Conservation (phyloP, 1,140 invertebrate genomes). For the Drosophila arawakana region DNA sequence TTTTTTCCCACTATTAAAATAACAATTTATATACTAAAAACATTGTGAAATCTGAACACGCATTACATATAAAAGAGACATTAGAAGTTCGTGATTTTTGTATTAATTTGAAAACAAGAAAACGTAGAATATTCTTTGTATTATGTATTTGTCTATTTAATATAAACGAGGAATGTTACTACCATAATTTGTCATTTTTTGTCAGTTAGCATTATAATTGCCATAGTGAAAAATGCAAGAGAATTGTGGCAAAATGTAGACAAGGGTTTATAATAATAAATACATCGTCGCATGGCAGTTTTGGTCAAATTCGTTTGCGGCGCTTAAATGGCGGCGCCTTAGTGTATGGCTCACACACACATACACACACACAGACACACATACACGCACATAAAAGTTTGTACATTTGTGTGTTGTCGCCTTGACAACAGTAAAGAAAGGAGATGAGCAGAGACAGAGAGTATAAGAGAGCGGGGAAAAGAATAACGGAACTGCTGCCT, state of each 20-base stretch:
- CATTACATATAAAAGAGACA: conserved; percentile 63
- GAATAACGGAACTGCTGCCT: conserved; percentile 72
- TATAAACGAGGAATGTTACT: conserved; percentile 18
- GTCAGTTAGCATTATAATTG: conserved; percentile 78
- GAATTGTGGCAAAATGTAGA: conserved; percentile 31
- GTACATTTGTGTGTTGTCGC: conserved; percentile 45
- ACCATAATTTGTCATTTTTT: conserved; percentile 78
- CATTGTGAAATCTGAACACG: conserved; percentile 70
- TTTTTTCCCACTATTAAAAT: not conserved
- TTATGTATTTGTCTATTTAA: conserved; percentile 36
- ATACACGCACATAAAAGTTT: conserved; percentile 21
- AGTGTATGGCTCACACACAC: conserved; percentile 38
- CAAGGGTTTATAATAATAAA: conserved; percentile 14
- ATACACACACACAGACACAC: conserved; percentile 27
- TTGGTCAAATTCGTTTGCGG: conserved; percentile 38
- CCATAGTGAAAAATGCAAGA: conserved; percentile 9
- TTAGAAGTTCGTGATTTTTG: conserved; percentile 74
- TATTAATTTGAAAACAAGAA: conserved; percentile 39
- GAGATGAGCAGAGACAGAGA: conserved; percentile 44
- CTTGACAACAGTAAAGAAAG: conserved; percentile 79
- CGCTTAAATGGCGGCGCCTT: conserved; percentile 70
- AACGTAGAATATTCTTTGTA: not conserved
- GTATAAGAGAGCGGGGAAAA: conserved; percentile 8
- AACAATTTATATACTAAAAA: not conserved
- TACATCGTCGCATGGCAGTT: conserved; percentile 33